Evolutionary conservation across 2,888 invertebrate species (phyloP), one percentile per base, ranked within the genome.

Genomic region (Cryptophagus acutangulus): DNA sequence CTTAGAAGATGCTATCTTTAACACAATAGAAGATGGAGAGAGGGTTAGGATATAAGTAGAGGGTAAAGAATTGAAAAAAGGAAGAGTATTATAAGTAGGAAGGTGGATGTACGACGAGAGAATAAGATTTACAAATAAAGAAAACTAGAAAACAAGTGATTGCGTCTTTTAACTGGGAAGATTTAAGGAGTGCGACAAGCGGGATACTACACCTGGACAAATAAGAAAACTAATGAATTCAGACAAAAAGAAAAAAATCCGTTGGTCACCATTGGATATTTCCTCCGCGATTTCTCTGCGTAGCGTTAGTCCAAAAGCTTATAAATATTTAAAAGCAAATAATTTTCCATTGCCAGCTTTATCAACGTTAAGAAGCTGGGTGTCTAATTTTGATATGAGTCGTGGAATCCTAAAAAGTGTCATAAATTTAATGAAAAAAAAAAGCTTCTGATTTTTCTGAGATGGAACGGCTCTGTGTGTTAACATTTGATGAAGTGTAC

Each of bases 221-320:
- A 20, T 20, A 20, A 9, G 9, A 8, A 9, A 8, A 20, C 20
- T 20, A 6, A 8, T 20, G 6, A 20, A 20, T 8, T 9, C 20
- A 20, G 6, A 20, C n/a, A n/a, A n/a, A 20, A 20, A 20, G 6
- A 20, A 20, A 20, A 20, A 20, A 20, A 9, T 9, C 20, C 6
- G 9, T 13, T 41, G 41, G 38, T 8, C 28, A 24, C 9, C 33
- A 15, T 20, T 33, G 8, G 38, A 38, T 18, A 26, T 41, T 10
- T 24, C 41, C 14, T 30, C 38, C 4, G 41, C 41, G 13, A 41
- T 41, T n/a, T 41, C 41, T 5, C 17, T 41, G 9, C 8, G 41
- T 9, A 24, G 37, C n/a, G 31, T 41, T 2, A 37, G 37, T 10
- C 31, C 41, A 5, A 37, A 15, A 17, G 37, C 37, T 1, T 41